A percentile compares a stretch with the other conserved stretches of the same genome.
These are phyloP conservation scores for Dufourea novaeangliae DNA, from an alignment of 1,140 invertebrate genomes.

Conservation along the genomic window DNA sequence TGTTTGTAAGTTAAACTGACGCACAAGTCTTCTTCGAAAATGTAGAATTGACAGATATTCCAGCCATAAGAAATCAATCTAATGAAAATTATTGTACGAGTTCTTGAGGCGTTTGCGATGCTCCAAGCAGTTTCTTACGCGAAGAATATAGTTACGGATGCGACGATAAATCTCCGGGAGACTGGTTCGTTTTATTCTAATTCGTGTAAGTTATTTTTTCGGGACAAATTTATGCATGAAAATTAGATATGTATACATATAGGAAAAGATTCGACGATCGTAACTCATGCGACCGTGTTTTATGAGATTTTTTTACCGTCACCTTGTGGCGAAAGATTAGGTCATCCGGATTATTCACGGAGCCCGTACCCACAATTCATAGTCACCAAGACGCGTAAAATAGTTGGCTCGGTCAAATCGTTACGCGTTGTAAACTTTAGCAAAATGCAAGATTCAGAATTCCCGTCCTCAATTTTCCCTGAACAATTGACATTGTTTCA, in stretches of 20 bases:
- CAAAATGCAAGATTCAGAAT: neutral
- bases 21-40: too few relatives aligned
- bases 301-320: slow-evolving; percentile 44
- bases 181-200: slow-evolving; percentile 1
- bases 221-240: slow-evolving; percentile 44
- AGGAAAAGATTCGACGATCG: slow-evolving; percentile 28
- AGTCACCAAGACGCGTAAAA: slow-evolving; percentile 34
- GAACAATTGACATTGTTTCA: too few relatives aligned
- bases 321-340: slow-evolving; percentile 46
- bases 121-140: neutral
- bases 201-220: slow-evolving; percentile 2
- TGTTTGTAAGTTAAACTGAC: too few relatives aligned
- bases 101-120: neutral
- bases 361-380: slow-evolving; percentile 36
- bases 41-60: too few relatives aligned
- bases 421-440: neutral
- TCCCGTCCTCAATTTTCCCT: too few relatives aligned
- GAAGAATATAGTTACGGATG: neutral
- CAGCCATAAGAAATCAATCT: too few relatives aligned
- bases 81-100: neutral
- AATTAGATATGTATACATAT: slow-evolving; percentile 39
- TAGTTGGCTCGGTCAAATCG: neutral
- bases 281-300: slow-evolving; percentile 55
- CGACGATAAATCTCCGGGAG: neutral
- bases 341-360: slow-evolving; percentile 57